Evolutionary conservation across 2,797 vertebrate species (phyloP).

Genomic region (Cyclura pinguis): DNA sequence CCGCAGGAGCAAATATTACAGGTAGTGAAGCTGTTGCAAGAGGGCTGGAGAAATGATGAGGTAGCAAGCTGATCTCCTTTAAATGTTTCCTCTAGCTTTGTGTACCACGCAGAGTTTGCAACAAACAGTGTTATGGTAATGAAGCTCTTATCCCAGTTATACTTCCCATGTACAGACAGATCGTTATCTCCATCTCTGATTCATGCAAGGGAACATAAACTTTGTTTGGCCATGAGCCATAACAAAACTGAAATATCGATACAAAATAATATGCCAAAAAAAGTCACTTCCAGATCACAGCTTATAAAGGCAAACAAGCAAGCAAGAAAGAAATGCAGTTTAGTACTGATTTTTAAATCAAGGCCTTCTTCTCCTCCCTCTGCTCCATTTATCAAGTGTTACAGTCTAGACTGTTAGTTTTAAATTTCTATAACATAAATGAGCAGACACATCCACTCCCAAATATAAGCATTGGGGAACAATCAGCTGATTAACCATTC

Average conservation of each 20-base stretch:
- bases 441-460: not conserved
- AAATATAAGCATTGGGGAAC: not conserved
- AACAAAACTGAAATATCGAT: no score
- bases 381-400: not conserved
- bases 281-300: no score
- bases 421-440: not conserved
- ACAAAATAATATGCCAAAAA: no score
- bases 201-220: no score
- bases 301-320: no score
- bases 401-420: not conserved
- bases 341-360: no score
- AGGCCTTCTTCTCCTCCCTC: not conserved
- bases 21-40: not conserved
- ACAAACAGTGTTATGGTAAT: not conserved
- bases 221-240: no score
- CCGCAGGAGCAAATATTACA: no score
- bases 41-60: not conserved
- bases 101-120: not conserved
- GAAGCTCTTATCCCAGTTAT: not conserved
- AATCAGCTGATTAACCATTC: not conserved
- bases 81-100: not conserved
- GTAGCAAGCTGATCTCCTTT: not conserved
- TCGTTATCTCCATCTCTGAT: no score
- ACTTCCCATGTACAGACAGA: no score
- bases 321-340: no score